Evolutionary conservation across 2,888 invertebrate species (phyloP).

Genomic region (Horisme vitalbata): DNA sequence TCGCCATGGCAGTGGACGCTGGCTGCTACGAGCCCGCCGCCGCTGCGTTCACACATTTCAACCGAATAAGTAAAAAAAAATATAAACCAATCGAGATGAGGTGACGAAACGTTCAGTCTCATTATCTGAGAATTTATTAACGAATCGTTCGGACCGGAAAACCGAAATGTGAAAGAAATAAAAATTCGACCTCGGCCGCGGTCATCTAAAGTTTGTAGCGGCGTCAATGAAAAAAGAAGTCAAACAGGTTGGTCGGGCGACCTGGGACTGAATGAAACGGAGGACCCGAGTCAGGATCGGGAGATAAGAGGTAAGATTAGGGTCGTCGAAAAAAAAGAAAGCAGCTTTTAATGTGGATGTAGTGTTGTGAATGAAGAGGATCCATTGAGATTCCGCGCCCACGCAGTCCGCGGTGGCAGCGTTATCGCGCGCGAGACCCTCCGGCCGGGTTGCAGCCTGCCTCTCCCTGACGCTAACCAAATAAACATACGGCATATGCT

Average conservation of each 20-base stretch:
- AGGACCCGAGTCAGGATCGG: conserved; percentile 75
- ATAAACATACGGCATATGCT: too few relatives aligned
- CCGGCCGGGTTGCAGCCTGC: conserved; percentile 23
- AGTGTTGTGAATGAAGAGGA: conserved; percentile 81
- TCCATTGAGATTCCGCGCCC: conserved; percentile 77
- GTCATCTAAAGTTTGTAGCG: conserved; percentile 79
- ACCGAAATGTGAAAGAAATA: conserved; percentile 82
- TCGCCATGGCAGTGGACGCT: conserved; percentile 52
- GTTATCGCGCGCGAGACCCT: conserved; percentile 52
- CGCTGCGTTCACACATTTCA: conserved; percentile 78
- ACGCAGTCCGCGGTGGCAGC: conserved; percentile 57
- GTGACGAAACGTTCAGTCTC: conserved; percentile 83
- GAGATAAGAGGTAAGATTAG: conserved; percentile 81
- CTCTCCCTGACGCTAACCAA: neutral
- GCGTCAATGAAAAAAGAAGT: conserved; percentile 82
- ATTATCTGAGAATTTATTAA: conserved; percentile 84
- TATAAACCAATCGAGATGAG: conserved; percentile 80
- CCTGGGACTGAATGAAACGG: conserved; percentile 79
- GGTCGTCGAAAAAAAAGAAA: conserved; percentile 72
- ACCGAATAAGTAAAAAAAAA: conserved; percentile 69
- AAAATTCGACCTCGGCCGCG: conserved; percentile 82
- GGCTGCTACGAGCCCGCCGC: conserved; percentile 52
- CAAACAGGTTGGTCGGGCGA: conserved; percentile 74
- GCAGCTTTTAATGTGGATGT: conserved; percentile 76
- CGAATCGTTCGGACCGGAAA: conserved; percentile 81